These are phyloP conservation scores for Eurystomus gularis DNA, from an alignment of 2,113 vertebrate genomes.

Conservation along the genomic window DNA sequence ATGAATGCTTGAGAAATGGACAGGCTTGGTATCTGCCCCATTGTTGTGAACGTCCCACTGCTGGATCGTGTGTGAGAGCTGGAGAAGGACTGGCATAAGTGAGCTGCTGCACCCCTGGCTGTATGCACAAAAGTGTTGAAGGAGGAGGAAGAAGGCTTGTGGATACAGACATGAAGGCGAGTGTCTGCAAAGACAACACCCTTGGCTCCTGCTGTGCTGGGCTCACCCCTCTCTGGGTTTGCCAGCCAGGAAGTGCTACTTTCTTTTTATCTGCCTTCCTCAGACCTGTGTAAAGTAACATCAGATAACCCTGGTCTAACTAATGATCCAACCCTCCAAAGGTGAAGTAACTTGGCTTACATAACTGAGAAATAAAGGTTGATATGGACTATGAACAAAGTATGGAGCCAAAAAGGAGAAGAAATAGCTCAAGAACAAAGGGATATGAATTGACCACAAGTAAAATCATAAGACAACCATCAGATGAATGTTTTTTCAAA, in stretches of 20 bases:
- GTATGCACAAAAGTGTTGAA: accelerated
- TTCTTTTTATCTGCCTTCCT: neutral
- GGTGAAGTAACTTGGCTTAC: neutral
- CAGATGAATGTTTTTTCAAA: neutral
- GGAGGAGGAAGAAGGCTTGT: neutral
- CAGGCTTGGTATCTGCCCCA: neutral
- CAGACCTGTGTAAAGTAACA: neutral
- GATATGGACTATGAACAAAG: neutral
- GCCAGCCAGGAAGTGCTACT: neutral
- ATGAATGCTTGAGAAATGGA: neutral
- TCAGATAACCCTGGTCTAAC: neutral
- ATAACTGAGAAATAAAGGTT: neutral
- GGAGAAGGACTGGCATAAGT: neutral
- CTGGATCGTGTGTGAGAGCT: neutral
- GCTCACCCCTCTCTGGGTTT: neutral
- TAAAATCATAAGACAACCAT: neutral
- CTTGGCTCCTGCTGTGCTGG: neutral
- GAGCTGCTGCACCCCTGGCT: neutral
- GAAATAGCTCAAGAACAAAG: neutral
- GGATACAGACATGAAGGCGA: neutral
- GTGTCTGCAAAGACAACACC: neutral
- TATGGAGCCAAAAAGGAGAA: neutral
- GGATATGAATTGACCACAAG: neutral
- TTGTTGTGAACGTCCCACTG: neutral
- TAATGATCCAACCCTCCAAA: neutral